Base-by-base conservation (phyloP, 2,797 vertebrate species). In the Coccyzus lansbergi region DNA sequence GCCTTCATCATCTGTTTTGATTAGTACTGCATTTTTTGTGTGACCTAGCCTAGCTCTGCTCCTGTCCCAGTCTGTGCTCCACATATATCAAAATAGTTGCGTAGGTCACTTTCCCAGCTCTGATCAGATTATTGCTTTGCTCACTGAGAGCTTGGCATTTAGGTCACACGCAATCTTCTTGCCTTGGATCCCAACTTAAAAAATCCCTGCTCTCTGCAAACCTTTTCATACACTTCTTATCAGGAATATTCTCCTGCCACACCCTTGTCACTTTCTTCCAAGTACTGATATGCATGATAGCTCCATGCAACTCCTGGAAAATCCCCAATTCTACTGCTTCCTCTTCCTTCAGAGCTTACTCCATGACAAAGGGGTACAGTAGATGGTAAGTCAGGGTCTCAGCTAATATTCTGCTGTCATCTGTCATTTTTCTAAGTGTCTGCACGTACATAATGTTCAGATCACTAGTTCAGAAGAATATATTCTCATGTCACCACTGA, bases 351-450 rank as follows among this genome's bases (percentile, higher is more conserved):
- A 72, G 70, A 84, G 31, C 25, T 76, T 55, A 15, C 18, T 76
- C 29, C 42, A 49, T 28, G 9, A 44, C 1, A 6, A 86, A 78
- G 6, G 40, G 52, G 36, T 29, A 80, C 28, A 36, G 20, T 56
- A 94, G 40, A 67, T 71, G 44, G 40, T 44, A 80, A 83, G 0
- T 17, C 5, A 34, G 25, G 22, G 38, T 81, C 53, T 51, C 71
- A 49, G 52, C 25, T 83, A 90, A 93, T 83, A 63, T 85, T 56
- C 33, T 81, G 44, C 44, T 75, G 65, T 78, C 69, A 58, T 68
- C 44, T 75, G 65, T 78, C 69, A 58, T 68, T 88, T 91, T 49
- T 68, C 5, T 31, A 82, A 79, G 31, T 10, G 22, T 52, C 51
- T 79, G 36, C 55, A 63, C 0, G 6, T 51, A 84, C 9, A 8